Conservation (phyloP, 2,113 vertebrate genomes). For the Syngnathoides biaculeatus region DNA sequence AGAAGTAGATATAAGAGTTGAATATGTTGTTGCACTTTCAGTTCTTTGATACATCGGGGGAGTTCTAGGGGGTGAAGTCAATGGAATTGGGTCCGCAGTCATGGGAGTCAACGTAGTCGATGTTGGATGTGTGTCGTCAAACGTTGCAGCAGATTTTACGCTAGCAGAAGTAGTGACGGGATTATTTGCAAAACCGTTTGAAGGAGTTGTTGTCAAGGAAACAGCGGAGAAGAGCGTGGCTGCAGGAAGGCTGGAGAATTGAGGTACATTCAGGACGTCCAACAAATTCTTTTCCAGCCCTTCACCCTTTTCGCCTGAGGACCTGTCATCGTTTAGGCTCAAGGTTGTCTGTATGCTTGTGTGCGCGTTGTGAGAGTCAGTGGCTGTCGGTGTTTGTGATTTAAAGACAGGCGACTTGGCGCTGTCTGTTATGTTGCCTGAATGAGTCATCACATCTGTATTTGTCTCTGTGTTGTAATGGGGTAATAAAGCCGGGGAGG, state of each 20-base stretch:
- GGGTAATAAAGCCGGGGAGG: conserved; percentile 24
- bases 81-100: conserved; percentile 11
- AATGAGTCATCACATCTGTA: conserved; percentile 45
- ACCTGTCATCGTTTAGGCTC: conserved; percentile 30
- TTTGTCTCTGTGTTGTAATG: conserved; percentile 21
- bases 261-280: conserved; percentile 24
- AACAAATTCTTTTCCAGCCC: conserved; percentile 35
- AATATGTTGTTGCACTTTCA: conserved; percentile 16
- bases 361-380: conserved; percentile 15
- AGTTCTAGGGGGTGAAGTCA: conserved; percentile 8
- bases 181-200: conserved; percentile 16
- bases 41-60: conserved; percentile 16
- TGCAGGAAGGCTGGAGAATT: conserved; percentile 17
- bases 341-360: conserved; percentile 28
- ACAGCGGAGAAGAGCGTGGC: conserved; percentile 10
- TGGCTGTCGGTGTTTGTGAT: conserved; percentile 21
- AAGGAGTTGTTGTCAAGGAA: conserved; percentile 30
- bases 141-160: conserved; percentile 11
- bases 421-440: conserved; percentile 28
- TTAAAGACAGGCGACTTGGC: conserved; percentile 23
- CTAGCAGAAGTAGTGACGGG: conserved; percentile 6
- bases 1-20: conserved; percentile 18
- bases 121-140: conserved; percentile 9
- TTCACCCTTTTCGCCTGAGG: conserved; percentile 30
- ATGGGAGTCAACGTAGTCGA: conserved; percentile 10